phyloP scores from a whole-genome alignment of 2,113 vertebrate species.

The Motacilla tschutschensis region DNA sequence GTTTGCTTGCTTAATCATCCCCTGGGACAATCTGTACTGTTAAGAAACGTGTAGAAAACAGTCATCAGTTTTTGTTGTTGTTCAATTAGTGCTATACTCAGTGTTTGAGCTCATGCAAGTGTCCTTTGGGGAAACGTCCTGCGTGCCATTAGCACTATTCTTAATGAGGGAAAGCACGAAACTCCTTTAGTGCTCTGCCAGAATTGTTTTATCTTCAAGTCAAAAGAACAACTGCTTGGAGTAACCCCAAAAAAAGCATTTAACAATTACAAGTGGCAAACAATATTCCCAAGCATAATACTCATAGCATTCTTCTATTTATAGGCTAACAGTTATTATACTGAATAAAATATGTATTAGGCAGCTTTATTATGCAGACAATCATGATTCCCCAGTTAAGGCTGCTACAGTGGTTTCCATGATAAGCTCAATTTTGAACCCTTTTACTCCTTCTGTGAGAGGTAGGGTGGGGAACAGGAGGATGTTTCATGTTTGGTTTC shows the following conservation, averaged over 20 bases:
- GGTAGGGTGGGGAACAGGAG: constrained; percentile 35
- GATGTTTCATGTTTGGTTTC: constrained; percentile 62
- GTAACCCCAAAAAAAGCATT: constrained; percentile 73
- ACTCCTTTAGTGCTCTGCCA: constrained; percentile 75
- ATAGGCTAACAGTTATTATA: constrained; percentile 58
- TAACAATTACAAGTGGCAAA: constrained; percentile 68
- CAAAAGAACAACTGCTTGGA: constrained; percentile 76
- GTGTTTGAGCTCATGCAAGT: constrained; percentile 62
- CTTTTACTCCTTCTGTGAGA: constrained; percentile 16
- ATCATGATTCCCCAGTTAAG: background rate
- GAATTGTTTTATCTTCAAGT: constrained; percentile 76
- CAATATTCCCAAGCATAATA: constrained; percentile 68
- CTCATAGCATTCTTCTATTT: constrained; percentile 56
- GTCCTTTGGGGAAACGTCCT: constrained; percentile 72
- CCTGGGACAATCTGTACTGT: constrained; percentile 68
- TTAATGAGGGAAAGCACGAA: constrained; percentile 73
- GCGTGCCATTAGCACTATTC: constrained; percentile 71
- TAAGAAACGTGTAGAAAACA: constrained; percentile 70
- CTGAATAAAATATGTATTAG: constrained; percentile 50
- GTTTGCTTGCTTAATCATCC: constrained; percentile 66
- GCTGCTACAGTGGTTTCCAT: background rate
- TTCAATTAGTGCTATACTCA: constrained; percentile 67
- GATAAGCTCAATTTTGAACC: background rate
- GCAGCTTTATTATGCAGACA: constrained; percentile 29
- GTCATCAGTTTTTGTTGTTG: constrained; percentile 67